A percentile compares a stretch with the other conserved stretches of the same genome.
Evolutionary conservation across 2,797 vertebrate genomes (phyloP).

Genomic region (Craterocephalus amniculus): DNA sequence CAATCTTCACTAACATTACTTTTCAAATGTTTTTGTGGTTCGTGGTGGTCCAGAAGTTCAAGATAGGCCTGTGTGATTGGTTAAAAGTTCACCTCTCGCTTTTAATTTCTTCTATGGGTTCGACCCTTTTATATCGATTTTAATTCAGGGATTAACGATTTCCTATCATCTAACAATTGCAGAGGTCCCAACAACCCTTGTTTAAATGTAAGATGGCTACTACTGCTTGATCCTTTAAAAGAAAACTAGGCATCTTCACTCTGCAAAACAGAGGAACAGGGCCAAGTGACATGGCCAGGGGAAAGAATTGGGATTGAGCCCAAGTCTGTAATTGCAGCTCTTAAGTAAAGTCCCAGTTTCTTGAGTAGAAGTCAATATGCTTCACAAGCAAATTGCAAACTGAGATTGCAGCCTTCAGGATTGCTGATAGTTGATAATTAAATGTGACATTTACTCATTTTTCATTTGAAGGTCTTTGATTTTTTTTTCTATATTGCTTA

Average conservation of each 20-base stretch:
- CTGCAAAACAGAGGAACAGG: background rate
- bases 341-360: slow-evolving; percentile 4
- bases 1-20: background rate
- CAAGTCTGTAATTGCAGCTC: slow-evolving; percentile 9
- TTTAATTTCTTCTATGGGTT: background rate
- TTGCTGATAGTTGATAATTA: background rate
- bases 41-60: background rate
- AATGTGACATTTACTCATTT: slow-evolving; percentile 18
- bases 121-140: no score
- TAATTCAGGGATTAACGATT: background rate
- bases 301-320: background rate
- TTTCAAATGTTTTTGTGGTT: slow-evolving; percentile 5
- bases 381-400: background rate
- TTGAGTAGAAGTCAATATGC: slow-evolving; percentile 1
- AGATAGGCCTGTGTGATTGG: background rate
- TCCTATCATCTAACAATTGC: background rate
- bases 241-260: background rate
- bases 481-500: slow-evolving; percentile 13
- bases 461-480: background rate
- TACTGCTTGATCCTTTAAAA: background rate
- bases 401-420: background rate
- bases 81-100: background rate
- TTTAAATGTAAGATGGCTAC: background rate
- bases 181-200: background rate
- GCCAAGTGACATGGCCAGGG: background rate